phyloP scores from a whole-genome alignment of 2,797 vertebrate species.

The Notamacropus eugenii region DNA sequence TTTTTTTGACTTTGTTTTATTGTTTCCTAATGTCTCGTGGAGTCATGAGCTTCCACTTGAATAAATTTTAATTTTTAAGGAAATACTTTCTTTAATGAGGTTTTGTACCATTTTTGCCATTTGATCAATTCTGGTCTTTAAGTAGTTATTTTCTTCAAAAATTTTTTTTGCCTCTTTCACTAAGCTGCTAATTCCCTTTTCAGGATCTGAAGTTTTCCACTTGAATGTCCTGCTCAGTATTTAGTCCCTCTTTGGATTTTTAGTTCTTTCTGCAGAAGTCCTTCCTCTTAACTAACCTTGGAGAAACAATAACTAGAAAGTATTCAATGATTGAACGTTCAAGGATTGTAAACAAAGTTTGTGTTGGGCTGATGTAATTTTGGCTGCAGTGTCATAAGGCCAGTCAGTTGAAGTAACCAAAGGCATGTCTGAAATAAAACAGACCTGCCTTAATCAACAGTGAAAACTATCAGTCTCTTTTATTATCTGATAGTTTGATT shows the following conservation, averaged over 20 bases:
- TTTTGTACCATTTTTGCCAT: neutral
- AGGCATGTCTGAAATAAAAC: constrained; percentile 73
- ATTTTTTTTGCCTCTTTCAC: neutral
- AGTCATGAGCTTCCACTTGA: neutral
- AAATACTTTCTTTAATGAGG: neutral
- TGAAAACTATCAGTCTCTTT: constrained; percentile 26
- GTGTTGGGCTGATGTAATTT: constrained; percentile 74
- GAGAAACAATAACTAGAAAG: constrained; percentile 63
- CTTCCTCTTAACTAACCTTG: constrained; percentile 44
- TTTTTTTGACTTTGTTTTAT: neutral
- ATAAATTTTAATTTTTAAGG: neutral
- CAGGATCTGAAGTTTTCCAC: constrained; percentile 13
- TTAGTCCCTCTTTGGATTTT: constrained; percentile 59
- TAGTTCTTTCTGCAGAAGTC: constrained; percentile 16
- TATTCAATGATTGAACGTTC: constrained; percentile 72
- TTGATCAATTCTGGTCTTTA: neutral
- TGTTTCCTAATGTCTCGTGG: neutral
- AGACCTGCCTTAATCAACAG: constrained; percentile 49
- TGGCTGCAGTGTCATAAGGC: constrained; percentile 70
- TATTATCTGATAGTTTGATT: neutral
- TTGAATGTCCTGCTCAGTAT: constrained; percentile 53
- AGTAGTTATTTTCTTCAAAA: neutral
- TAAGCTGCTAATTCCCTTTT: neutral
- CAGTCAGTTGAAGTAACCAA: constrained; percentile 77
- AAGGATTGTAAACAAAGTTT: constrained; percentile 70